A percentile compares a stretch with the other conserved stretches of the same genome.
These are phyloP conservation scores for Conus ventricosus DNA, from an alignment of 1,140 invertebrate genomes.

Conservation along the genomic window DNA sequence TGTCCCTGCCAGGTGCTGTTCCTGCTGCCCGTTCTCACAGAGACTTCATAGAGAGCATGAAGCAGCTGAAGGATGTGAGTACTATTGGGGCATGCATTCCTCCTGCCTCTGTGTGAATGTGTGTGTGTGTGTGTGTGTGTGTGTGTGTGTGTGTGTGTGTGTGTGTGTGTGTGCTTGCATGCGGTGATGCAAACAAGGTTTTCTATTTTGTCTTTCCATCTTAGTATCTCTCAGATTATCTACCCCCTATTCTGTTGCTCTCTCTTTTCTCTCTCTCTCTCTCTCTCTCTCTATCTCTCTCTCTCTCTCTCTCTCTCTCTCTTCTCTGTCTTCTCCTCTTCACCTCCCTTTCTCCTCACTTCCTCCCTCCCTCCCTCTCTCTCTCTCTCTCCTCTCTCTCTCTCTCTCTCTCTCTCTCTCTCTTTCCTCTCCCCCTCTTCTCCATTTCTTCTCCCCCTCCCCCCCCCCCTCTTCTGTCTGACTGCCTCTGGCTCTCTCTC, in stretches of 20 bases:
- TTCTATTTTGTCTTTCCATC: too few relatives aligned
- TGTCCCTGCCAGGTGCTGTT: constrained; percentile 1
- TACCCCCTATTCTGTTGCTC: too few relatives aligned
- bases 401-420: constrained; percentile 15
- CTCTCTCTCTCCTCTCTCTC: too few relatives aligned
- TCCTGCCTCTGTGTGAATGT: not conserved
- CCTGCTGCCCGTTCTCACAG: constrained; percentile 16
- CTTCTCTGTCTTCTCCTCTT: too few relatives aligned
- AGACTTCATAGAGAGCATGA: constrained; percentile 64
- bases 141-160: not conserved
- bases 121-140: not conserved
- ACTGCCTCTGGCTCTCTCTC: not conserved
- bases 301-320: too few relatives aligned
- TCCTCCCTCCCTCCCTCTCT: too few relatives aligned
- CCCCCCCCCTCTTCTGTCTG: not conserved
- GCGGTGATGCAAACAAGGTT: not conserved
- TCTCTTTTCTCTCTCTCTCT: too few relatives aligned
- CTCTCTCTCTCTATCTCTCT: too few relatives aligned
- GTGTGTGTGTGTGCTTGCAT: not conserved
- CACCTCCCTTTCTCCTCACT: too few relatives aligned
- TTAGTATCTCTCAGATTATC: too few relatives aligned
- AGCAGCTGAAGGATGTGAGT: constrained; percentile 66
- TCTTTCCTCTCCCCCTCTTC: constrained; percentile 14
- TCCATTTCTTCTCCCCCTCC: constrained; percentile 20
- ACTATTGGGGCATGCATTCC: not conserved